Evolutionary conservation across 1,140 invertebrate species (phyloP), one percentile per base, ranked within the genome.

Genomic region (Grapholita molesta): DNA sequence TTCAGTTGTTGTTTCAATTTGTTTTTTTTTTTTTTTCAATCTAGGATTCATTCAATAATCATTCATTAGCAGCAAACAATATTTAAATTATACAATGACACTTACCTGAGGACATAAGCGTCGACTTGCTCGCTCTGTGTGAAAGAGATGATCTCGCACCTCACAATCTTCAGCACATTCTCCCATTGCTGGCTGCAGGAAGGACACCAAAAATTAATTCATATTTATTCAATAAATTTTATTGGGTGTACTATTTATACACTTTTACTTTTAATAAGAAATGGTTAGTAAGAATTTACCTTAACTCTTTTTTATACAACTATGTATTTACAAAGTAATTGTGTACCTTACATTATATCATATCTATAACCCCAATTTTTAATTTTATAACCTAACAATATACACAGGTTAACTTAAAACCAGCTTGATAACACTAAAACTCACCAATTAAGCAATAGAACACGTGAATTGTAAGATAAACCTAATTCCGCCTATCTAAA

Each of bases 61-160:
- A n/a, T n/a, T n/a, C n/a, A n/a, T n/a, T n/a, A n/a, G n/a, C n/a
- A n/a, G n/a, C n/a, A n/a, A n/a, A n/a, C n/a, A n/a, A n/a, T n/a
- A n/a, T n/a, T n/a, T n/a, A n/a, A n/a, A n/a, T n/a, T n/a, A n/a
- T 21, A 48, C 7, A 48, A 48, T 28, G 9, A 65, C 8, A 83
- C 92, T 95, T 93, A 99, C 98, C 98, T 99, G 3, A 99, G 93
- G 5, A 99, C 97, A 91, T 99, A 99, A 32, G 98, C 97, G 92
- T 99, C 98, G 74, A 99, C 95, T 83, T 96, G 94, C 68, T 98
- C 97, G 91, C 98, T 98, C 73, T 94, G 95, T 23, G 95, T 95
- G 82, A 95, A 96, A 91, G 98, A 99, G 85, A 99, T 98, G 68
- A 99, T 99, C 92, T 99, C 98, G 91, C 98, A 99, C 77, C 97